Evolutionary conservation across 1,140 invertebrate genomes (phyloP), one percentile per base, ranked within the genome.

Genomic region (Spodoptera frugiperda): DNA sequence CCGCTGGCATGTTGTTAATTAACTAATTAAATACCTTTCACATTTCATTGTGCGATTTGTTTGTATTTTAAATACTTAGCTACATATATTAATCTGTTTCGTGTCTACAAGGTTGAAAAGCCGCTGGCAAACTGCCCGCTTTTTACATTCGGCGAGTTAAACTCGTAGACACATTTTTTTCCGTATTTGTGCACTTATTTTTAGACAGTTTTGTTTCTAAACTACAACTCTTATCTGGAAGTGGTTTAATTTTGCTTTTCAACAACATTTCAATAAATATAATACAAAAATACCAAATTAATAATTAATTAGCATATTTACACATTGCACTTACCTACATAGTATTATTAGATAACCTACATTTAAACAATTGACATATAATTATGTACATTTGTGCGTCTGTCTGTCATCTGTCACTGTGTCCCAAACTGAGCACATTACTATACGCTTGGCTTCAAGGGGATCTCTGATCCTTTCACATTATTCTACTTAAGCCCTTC

Each of bases 1-100:
- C 14, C n/a, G 48, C 10, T 17, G 65, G 10, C 65, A 53, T 17
- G 25, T 30, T 15, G 48, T 33, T 68, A 68, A 68, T 68, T 53
- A 53, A 68, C 48, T 53, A 68, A 68, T 53, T 30, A 68, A 68
- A 68, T 68, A 53, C 49, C 65, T 68, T 68, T 68, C 48, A 68
- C 39, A 21, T 11, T n/a, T 33, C 39, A 68, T 15, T 68, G 48
- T 49, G 17, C 30, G 46, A 51, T 63, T 63, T 68, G 46, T 51
- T 51, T 68, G 46, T 51, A 21, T 68, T 51, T 48, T 68, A 4
- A 68, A 39, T 39, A 39, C 33, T 39, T 39, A n/a, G n/a, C n/a
- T n/a, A n/a, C n/a, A n/a, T 25, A 39, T 39, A 39, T 39, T 39
- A 39, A 68, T 33, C 17, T 21, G 44, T 21, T 67, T 67, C 8